Base-by-base conservation (phyloP, 2,113 vertebrate genomes). In the Saccopteryx leptura region DNA sequence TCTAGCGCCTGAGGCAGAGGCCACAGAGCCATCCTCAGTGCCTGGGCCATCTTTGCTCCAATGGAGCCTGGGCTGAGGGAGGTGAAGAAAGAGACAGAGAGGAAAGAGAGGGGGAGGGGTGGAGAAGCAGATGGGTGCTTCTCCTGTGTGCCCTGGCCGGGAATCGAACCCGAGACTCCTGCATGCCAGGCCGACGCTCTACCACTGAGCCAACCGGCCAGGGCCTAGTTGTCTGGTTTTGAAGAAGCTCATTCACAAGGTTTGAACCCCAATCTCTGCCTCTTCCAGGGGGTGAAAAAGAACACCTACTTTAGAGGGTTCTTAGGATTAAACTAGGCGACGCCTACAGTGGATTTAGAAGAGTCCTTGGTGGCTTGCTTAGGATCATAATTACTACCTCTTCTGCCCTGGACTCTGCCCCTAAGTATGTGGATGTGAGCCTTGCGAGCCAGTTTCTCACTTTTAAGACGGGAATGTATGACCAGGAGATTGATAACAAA, bases 401-500 rank as follows among this genome's bases (percentile, higher is more conserved):
- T 94, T 50, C 68, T 88, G 82, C 7, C 61, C 72, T 75, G 69
- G 39, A 46, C 26, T 92, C 63, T 85, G 28, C 58, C 71, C 1
- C 7, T 58, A 9, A 48, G 26, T 26, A 4, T 61, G 50, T 88
- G 71, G 60, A 85, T 12, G 66, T 89, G 31, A 83, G 7, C 60
- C n/a, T 71, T 58, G 21, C 23, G 48, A 52, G 26, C 3, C 48
- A 68, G 21, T 74, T 71, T 56, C 61, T 82, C 9, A 6, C 72
- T 87, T 94, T 86, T 54, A 17, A 87, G 88, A 78, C 66, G 7
- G 66, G 31, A 90, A 5, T 61, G 8, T 91, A 76, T 65, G 61
- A 50, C 1, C 23, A 33, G 24, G 24, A 54, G 60, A 50, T 56
- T 31, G 24, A 2, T 66, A 50, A 65, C 10, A 61, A 66, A 66